These are phyloP conservation scores for Drosophila kurseongensis DNA, from an alignment of 1,140 invertebrate genomes.

Conservation along the genomic window DNA sequence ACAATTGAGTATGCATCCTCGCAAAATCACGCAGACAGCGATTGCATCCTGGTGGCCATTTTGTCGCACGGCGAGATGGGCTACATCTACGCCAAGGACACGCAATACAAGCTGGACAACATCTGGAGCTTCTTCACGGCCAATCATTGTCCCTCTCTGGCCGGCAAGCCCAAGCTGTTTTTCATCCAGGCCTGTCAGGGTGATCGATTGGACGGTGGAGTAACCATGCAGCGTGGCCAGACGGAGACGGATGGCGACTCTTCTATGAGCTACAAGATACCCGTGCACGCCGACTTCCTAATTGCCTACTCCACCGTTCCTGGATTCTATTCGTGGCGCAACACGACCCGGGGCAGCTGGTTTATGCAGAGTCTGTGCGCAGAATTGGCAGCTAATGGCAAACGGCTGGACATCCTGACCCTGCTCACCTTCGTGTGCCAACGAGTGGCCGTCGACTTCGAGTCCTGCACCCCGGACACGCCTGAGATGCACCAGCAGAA, in stretches of 20 bases:
- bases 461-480: slow-evolving; percentile 94
- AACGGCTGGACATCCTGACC: slow-evolving; percentile 92
- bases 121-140: slow-evolving; percentile 95
- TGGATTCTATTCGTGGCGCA: slow-evolving; percentile 97
- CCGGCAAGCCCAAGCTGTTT: slow-evolving; percentile 97
- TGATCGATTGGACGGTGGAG: slow-evolving; percentile 91
- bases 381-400: slow-evolving; percentile 91
- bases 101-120: slow-evolving; percentile 91
- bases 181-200: slow-evolving; percentile 97
- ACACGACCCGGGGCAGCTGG: slow-evolving; percentile 97
- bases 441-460: slow-evolving; percentile 94
- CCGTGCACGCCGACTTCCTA: slow-evolving; percentile 97
- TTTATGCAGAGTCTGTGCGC: slow-evolving; percentile 96
- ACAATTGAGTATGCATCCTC: slow-evolving; percentile 88
- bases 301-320: slow-evolving; percentile 97
- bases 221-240: slow-evolving; percentile 85
- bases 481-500: slow-evolving; percentile 95
- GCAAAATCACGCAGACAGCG: slow-evolving; percentile 90
- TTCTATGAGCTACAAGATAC: slow-evolving; percentile 91
- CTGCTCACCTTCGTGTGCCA: slow-evolving; percentile 95
- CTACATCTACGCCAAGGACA: slow-evolving; percentile 94
- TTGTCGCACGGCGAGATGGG: slow-evolving; percentile 96
- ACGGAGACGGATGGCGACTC: slow-evolving; percentile 90
- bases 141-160: slow-evolving; percentile 93
- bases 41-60: slow-evolving; percentile 92